These are phyloP conservation scores for Zeuzera pyrina DNA, from an alignment of 2,888 invertebrate species.

Conservation along the genomic window DNA sequence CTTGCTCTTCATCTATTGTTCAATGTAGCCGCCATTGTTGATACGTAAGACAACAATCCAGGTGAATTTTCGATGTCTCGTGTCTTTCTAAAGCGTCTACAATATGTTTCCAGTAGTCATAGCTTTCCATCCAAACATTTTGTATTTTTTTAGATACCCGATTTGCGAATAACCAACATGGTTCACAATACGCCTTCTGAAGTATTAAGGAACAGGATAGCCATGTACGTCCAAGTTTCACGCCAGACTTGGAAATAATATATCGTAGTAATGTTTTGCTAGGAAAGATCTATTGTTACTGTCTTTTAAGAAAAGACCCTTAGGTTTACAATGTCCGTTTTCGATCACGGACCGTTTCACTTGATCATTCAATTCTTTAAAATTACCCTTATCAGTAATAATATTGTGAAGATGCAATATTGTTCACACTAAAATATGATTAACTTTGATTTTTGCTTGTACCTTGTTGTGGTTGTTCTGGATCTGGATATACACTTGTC, in stretches of 20 bases:
- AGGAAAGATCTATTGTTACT: slow-evolving; percentile 10
- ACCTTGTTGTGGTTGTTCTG: slow-evolving; percentile 5
- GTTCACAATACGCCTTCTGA: slow-evolving; percentile 14
- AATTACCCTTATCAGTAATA: slow-evolving; percentile 6
- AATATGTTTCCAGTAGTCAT: slow-evolving; percentile 13
- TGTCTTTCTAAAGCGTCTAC: slow-evolving; percentile 15
- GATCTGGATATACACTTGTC: slow-evolving; percentile 6
- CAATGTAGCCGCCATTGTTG: slow-evolving; percentile 10
- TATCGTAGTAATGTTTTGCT: slow-evolving; percentile 6
- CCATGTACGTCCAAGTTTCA: slow-evolving; percentile 10
- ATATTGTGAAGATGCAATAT: slow-evolving; percentile 8
- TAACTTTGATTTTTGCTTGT: slow-evolving; percentile 2
- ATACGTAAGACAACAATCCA: slow-evolving; percentile 10
- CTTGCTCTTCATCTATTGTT: too few species aligned
- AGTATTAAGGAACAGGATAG: slow-evolving; percentile 8
- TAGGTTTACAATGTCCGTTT: slow-evolving; percentile 9
- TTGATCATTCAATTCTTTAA: slow-evolving; percentile 7
- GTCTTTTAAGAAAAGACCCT: slow-evolving; percentile 9
- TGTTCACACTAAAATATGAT: slow-evolving; percentile 7
- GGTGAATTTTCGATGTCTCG: slow-evolving; percentile 15
- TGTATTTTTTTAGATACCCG: slow-evolving; percentile 15
- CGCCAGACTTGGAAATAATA: slow-evolving; percentile 10
- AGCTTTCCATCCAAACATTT: slow-evolving; percentile 12
- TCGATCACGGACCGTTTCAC: slow-evolving; percentile 11
- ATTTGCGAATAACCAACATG: slow-evolving; percentile 13